Percentiles rank a stretch among this genome's conserved stretches.
Evolutionary conservation across 1,140 invertebrate species (phyloP).

Genomic region (Plectus sambesii): DNA sequence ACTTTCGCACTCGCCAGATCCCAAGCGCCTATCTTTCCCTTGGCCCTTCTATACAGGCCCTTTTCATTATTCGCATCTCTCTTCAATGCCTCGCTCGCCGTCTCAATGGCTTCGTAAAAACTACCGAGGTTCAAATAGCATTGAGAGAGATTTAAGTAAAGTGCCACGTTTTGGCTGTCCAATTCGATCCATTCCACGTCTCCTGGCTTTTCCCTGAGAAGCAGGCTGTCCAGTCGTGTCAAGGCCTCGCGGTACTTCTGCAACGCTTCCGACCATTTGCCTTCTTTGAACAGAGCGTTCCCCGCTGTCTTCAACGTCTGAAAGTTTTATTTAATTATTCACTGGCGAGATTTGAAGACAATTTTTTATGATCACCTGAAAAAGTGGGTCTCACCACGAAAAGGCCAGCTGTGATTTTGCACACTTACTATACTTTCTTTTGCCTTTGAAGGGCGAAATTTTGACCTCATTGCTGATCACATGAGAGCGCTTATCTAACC

Average conservation of each 20-base stretch:
- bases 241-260: slow-evolving; percentile 50
- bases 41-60: slow-evolving; percentile 49
- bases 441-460: no score
- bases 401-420: no score
- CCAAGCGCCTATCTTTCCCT: slow-evolving; percentile 49
- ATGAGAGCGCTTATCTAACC: no score
- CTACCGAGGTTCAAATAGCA: slow-evolving; percentile 49
- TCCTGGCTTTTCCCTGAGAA: slow-evolving; percentile 51
- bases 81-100: slow-evolving; percentile 36
- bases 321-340: no score
- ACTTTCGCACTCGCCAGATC: no score
- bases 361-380: no score
- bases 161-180: slow-evolving; percentile 48
- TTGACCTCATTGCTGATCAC: no score
- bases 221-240: slow-evolving; percentile 49
- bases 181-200: slow-evolving; percentile 48
- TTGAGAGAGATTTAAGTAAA: slow-evolving; percentile 50
- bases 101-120: slow-evolving; percentile 49
- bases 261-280: slow-evolving; percentile 45
- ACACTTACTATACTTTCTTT: no score
- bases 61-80: slow-evolving; percentile 49
- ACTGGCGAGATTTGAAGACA: no score
- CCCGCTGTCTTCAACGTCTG: slow-evolving; percentile 46
- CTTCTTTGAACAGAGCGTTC: slow-evolving; percentile 48
- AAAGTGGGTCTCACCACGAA: no score